Evolutionary conservation across 1,140 invertebrate genomes (phyloP).

Genomic region (Sesamia nonagrioides): DNA sequence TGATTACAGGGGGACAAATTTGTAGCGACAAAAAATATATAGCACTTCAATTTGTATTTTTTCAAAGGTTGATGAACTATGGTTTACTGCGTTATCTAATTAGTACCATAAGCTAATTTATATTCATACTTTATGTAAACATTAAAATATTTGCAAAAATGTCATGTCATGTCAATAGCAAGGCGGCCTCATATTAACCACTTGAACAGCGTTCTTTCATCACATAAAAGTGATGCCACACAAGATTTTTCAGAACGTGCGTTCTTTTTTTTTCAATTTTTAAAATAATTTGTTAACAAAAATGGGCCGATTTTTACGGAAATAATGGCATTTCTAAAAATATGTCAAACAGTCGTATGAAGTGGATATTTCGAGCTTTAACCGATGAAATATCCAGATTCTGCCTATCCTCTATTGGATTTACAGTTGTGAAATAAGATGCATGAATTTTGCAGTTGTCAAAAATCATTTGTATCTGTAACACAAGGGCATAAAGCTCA

Average conservation of each 20-base stretch:
- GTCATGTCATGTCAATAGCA: background rate
- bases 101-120: too few species aligned
- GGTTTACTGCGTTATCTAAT: background rate
- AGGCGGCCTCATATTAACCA: background rate
- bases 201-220: background rate
- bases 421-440: constrained; percentile 47
- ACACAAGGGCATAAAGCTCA: constrained; percentile 37
- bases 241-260: background rate
- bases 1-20: constrained; percentile 60
- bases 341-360: constrained; percentile 42
- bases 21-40: constrained; percentile 53
- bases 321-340: constrained; percentile 48
- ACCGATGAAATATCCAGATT: constrained; percentile 43
- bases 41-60: background rate
- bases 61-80: constrained; percentile 17
- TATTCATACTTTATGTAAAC: background rate
- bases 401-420: constrained; percentile 39
- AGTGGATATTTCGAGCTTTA: constrained; percentile 50
- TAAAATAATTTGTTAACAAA: constrained; percentile 16
- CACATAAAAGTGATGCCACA: constrained; percentile 6
- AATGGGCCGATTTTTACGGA: constrained; percentile 23
- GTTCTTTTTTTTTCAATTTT: constrained; percentile 3
- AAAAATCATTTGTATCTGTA: background rate
- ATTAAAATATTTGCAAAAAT: constrained; percentile 4
- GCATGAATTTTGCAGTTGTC: constrained; percentile 28